phyloP scores from a whole-genome alignment of 2,113 vertebrate species.

The Apodemus speciosus region DNA sequence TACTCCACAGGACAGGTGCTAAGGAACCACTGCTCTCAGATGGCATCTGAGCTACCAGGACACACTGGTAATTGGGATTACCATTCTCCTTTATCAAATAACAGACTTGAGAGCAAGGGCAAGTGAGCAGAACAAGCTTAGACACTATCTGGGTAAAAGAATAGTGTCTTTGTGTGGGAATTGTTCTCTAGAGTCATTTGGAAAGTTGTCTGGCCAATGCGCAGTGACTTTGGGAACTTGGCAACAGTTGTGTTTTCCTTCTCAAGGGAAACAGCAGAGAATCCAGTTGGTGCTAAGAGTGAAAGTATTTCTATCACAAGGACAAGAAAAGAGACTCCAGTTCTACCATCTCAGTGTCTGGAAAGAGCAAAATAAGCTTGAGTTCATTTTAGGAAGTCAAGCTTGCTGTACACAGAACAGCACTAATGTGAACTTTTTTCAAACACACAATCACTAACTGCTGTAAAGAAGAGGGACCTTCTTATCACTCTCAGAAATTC shows the following conservation, averaged over 20 bases:
- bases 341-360: not conserved
- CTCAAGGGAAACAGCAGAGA: not conserved
- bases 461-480: not conserved
- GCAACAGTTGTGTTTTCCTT: not conserved
- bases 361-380: not conserved
- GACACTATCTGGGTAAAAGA: not conserved
- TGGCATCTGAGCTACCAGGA: rapidly evolving
- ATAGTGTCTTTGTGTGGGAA: not conserved
- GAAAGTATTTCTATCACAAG: not conserved
- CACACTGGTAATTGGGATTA: not conserved
- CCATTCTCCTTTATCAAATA: not conserved
- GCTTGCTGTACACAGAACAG: not conserved
- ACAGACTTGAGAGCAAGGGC: not conserved
- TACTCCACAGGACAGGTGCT: not conserved
- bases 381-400: not conserved
- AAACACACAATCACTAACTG: not conserved
- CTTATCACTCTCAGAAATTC: not conserved
- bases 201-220: not conserved
- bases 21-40: too few species aligned
- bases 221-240: not conserved
- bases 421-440: not conserved
- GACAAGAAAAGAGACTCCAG: not conserved
- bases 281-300: not conserved
- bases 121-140: too few species aligned
- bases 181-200: not conserved